Percentiles rank a stretch among this genome's conserved stretches.
Evolutionary conservation across 2,797 vertebrate species (phyloP).

Genomic region (Gymnodraco acuticeps): DNA sequence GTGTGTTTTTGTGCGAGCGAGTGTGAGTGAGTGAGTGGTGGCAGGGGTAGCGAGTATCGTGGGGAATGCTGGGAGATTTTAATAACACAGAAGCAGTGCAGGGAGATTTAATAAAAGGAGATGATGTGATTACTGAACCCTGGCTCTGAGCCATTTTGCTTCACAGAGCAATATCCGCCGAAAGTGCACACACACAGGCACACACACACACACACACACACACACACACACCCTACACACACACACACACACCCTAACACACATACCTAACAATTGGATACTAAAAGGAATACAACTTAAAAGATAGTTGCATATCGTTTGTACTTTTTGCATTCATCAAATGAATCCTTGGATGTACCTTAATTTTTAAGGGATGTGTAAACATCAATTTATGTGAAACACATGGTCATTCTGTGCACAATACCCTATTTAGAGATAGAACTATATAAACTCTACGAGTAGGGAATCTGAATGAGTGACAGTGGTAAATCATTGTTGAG

Average conservation of each 20-base stretch:
- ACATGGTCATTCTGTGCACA: conserved; percentile 39
- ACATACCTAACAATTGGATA: conserved; percentile 73
- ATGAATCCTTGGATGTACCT: conserved; percentile 44
- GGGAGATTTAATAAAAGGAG: conserved; percentile 97
- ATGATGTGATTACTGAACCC: conserved; percentile 96
- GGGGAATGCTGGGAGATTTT: conserved; percentile 95
- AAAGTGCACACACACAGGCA: conserved; percentile 65
- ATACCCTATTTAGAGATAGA: conserved; percentile 9
- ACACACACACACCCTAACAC: conserved; percentile 38
- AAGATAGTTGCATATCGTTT: conserved; percentile 78
- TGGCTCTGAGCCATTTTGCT: conserved; percentile 92
- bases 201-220: conserved; percentile 54
- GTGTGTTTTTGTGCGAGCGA: conserved; percentile 41
- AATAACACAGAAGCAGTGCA: conserved; percentile 96
- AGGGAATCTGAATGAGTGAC: conserved; percentile 25
- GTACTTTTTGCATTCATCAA: conserved; percentile 60
- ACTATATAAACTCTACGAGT: conserved; percentile 21
- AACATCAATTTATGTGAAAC: conserved; percentile 32
- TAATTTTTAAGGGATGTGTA: conserved; percentile 44
- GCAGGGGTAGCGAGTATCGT: conserved; percentile 84
- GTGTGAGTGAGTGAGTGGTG: conserved; percentile 69
- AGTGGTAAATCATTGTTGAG: conserved; percentile 19
- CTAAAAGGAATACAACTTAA: conserved; percentile 81
- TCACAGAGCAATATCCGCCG: conserved; percentile 91
- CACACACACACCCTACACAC: conserved; percentile 29